Percentiles rank a stretch among this genome's conserved stretches.
Evolutionary conservation across 2,797 vertebrate genomes (phyloP).

Genomic region (Dryobates pubescens): DNA sequence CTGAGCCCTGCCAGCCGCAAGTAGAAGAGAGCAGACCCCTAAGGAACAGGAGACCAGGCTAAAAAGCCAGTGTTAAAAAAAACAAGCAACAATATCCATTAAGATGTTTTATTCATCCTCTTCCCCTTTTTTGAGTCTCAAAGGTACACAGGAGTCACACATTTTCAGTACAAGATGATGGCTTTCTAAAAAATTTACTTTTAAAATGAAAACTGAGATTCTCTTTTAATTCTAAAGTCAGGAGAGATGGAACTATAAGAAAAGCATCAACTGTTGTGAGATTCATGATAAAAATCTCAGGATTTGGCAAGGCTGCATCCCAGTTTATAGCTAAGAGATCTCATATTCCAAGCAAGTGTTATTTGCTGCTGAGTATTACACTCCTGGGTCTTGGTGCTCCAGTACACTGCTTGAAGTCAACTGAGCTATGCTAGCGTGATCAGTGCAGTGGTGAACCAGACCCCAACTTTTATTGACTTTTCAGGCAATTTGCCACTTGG

Average conservation of each 20-base stretch:
- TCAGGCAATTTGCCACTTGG: constrained; percentile 64
- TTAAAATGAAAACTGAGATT: neutral
- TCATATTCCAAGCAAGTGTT: constrained; percentile 13
- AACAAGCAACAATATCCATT: neutral
- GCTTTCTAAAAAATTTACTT: neutral
- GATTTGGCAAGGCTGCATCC: neutral
- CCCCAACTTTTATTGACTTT: constrained; percentile 54
- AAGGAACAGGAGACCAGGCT: neutral
- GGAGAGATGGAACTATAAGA: neutral
- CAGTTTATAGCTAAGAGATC: neutral
- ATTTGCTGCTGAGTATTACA: neutral
- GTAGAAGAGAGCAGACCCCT: neutral
- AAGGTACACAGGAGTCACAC: rapidly evolving
- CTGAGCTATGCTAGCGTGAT: neutral
- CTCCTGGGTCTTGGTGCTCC: constrained; percentile 32
- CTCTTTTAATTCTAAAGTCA: neutral
- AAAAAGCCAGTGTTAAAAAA: neutral
- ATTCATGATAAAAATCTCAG: neutral
- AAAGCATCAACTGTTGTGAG: constrained; percentile 13
- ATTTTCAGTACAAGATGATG: neutral
- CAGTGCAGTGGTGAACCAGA: constrained; percentile 31
- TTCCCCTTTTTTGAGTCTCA: neutral
- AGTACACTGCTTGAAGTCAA: neutral
- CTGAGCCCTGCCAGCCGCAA: neutral
- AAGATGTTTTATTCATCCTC: neutral